Evolutionary conservation across 2,888 invertebrate species (phyloP), one percentile per base, ranked within the genome.

Genomic region (Chloroclysta siterata): DNA sequence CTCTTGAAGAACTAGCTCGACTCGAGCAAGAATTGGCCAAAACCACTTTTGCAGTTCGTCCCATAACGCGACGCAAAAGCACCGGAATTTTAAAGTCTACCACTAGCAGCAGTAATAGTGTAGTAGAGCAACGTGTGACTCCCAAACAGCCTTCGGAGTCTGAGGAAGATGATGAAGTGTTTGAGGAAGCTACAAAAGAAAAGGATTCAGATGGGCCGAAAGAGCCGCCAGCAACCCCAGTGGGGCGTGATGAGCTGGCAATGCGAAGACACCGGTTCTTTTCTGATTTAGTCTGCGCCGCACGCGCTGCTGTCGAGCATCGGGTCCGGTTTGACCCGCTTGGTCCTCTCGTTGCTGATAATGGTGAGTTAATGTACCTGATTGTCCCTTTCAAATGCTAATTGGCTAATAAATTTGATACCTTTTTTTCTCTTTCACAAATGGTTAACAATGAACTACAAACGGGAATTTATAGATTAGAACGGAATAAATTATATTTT

Each of bases 161-260:
- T n/a, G 90, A 90, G 48, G 91, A 93, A 53, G 91, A 93, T 70
- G 95, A 95, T 77, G 95, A 95, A 70, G 95, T 95, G 13, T 95
- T 95, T 82, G 94, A 94, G 74, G 90, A 89, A 53, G 87, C 82
- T 66, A 74, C 77, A 65, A 82, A 84, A 50, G 84, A 72, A 53
- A 87, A 83, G 69, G 87, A 88, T 61, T 76, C 82, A 47, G 94
- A 94, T 58, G 94, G 94, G n/a, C 93, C 94, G 68, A 90, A 89
- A 68, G 95, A 95, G 69, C 95, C 95, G 71, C 96, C 96, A 52
- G 96, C 95, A 60, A 96, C 96, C 63, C 97, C 96, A 14, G 95
- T 97, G 51, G 96, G 96, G 59, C 94, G 95, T 63, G 97, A 97
- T 85, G 96, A 97, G 81, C 88, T 97, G 73, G 97, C 96, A 69